Evolutionary conservation across 2,888 invertebrate genomes (phyloP).

Genomic region (Ptychoptera albimana): DNA sequence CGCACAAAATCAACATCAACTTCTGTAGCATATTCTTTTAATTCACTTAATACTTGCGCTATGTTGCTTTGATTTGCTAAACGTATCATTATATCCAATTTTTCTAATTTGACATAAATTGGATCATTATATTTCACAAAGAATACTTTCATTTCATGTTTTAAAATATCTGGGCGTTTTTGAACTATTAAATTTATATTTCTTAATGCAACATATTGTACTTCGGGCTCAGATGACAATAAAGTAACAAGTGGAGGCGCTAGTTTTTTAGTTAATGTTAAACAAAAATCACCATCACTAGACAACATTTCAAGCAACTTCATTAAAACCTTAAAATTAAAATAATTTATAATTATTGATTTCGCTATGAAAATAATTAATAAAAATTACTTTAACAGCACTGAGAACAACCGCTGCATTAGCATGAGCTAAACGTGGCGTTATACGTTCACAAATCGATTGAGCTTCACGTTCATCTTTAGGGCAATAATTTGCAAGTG

Average conservation of each 20-base stretch:
- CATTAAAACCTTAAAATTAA: slow-evolving; percentile 51
- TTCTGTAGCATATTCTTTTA: slow-evolving; percentile 98
- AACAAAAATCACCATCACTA: slow-evolving; percentile 84
- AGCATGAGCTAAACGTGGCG: slow-evolving; percentile 93
- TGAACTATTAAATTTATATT: slow-evolving; percentile 99
- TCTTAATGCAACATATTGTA: slow-evolving; percentile 94
- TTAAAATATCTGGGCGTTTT: slow-evolving; percentile 94
- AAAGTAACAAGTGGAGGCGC: slow-evolving; percentile 98
- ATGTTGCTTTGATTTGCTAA: slow-evolving; percentile 96
- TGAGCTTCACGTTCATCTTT: slow-evolving; percentile 96
- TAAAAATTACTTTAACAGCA: slow-evolving; percentile 58
- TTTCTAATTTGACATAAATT: slow-evolving; percentile 98
- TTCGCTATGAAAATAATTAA: too few species aligned
- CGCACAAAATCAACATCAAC: slow-evolving; percentile 99
- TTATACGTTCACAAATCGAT: slow-evolving; percentile 94
- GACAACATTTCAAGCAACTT: slow-evolving; percentile 96
- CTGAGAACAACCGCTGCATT: slow-evolving; percentile 98
- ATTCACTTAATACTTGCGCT: slow-evolving; percentile 90
- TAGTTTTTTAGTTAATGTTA: slow-evolving; percentile 85
- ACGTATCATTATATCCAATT: slow-evolving; percentile 98
- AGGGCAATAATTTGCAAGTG: slow-evolving; percentile 91
- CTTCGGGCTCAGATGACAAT: slow-evolving; percentile 95
- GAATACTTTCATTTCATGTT: slow-evolving; percentile 99
- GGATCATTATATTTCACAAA: slow-evolving; percentile 99
- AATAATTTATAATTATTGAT: too few species aligned